Percentiles rank a stretch among this genome's conserved stretches.
Conservation (phyloP, 2,797 vertebrate species). For the Myotis daubentonii region DNA sequence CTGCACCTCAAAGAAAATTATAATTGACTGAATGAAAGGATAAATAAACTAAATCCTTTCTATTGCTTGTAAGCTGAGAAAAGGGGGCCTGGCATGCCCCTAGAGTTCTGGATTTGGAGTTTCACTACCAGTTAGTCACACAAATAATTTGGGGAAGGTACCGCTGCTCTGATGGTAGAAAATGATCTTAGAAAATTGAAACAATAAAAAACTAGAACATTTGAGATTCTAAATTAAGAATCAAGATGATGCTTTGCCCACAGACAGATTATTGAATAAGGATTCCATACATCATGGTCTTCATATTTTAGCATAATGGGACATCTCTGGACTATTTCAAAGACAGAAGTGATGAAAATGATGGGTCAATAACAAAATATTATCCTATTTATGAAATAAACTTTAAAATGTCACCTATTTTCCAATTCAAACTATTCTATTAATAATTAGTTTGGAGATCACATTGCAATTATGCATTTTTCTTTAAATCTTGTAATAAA, state of each 20-base stretch:
- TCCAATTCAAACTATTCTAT: neutral
- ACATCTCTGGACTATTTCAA: constrained; percentile 19
- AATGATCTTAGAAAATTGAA: neutral
- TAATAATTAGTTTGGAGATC: constrained; percentile 7
- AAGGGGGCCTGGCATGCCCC: neutral
- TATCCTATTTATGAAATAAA: neutral
- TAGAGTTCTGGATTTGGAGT: neutral
- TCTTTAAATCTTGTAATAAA: neutral
- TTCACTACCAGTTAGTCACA: constrained; percentile 11
- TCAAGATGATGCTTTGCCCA: neutral
- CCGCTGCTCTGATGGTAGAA: neutral
- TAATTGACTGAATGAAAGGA: constrained; percentile 49
- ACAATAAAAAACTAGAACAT: constrained; percentile 5
- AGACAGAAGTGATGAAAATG: constrained; percentile 31
- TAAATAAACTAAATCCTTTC: constrained; percentile 50
- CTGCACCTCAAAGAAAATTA: constrained; percentile 37
- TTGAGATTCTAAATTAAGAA: constrained; percentile 14
- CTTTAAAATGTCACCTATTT: constrained; percentile 18
- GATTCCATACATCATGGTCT: neutral
- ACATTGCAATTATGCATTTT: neutral
- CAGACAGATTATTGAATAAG: neutral
- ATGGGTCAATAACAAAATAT: neutral
- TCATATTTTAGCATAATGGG: neutral
- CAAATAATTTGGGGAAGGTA: neutral
- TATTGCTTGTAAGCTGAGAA: constrained; percentile 50